A percentile compares a stretch with the other conserved stretches of the same genome.
Evolutionary conservation across 2,113 vertebrate species (phyloP).

Genomic region (Poicephalus gulielmi): DNA sequence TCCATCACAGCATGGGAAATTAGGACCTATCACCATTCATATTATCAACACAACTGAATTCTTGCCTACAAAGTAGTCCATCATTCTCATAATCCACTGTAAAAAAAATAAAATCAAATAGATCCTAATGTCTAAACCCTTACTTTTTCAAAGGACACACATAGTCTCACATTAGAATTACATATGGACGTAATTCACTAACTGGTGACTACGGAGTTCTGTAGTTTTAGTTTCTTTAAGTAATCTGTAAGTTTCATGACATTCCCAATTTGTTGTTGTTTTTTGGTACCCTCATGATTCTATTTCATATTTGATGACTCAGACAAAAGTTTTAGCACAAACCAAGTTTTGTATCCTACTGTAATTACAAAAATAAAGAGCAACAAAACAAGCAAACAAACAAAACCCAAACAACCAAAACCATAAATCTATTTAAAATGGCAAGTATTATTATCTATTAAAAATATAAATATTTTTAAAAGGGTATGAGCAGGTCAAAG

Average conservation of each 20-base stretch:
- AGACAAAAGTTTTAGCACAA: background rate
- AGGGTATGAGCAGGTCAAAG: background rate
- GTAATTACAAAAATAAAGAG: background rate
- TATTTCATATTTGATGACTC: background rate
- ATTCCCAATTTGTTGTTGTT: background rate
- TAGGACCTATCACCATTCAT: accelerated
- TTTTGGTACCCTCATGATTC: background rate
- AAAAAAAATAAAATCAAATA: background rate
- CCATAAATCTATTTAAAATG: background rate
- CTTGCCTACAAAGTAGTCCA: background rate
- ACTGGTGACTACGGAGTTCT: background rate
- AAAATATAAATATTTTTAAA: background rate
- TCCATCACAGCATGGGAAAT: background rate
- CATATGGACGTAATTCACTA: background rate
- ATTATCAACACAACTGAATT: background rate
- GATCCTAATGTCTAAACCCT: background rate
- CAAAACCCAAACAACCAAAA: background rate
- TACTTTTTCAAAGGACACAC: background rate
- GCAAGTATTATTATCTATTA: background rate
- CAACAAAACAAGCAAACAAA: background rate
- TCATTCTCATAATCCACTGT: accelerated
- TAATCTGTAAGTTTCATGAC: background rate
- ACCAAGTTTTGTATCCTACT: background rate
- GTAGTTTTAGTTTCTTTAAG: no score
- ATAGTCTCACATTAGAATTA: background rate